Evolutionary conservation across 2,113 vertebrate genomes (phyloP).

Genomic region (Turnix velox): DNA sequence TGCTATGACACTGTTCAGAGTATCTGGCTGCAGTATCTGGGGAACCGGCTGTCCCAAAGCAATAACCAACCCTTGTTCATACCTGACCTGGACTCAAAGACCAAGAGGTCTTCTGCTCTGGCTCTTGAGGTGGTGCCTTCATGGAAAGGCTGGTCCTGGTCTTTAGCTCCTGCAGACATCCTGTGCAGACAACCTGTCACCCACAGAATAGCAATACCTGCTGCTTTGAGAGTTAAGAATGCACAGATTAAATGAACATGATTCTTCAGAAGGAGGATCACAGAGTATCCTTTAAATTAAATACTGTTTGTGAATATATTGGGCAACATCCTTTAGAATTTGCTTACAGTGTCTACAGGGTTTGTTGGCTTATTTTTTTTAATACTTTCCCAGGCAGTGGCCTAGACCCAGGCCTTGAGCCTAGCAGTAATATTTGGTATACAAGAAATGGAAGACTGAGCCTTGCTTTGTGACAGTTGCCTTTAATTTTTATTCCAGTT

Average conservation of each 20-base stretch:
- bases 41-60: background rate
- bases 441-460: background rate
- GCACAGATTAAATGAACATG: background rate
- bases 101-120: background rate
- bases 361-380: background rate
- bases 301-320: background rate
- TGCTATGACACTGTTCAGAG: background rate
- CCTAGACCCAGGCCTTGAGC: background rate
- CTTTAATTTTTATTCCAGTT: background rate
- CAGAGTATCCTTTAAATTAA: background rate
- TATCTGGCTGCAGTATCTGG: background rate
- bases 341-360: background rate
- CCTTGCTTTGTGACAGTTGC: background rate
- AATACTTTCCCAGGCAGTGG: background rate
- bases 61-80: background rate
- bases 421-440: background rate
- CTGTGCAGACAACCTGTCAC: fast-evolving
- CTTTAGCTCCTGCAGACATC: background rate
- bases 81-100: fast-evolving
- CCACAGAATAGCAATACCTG: background rate
- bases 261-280: background rate
- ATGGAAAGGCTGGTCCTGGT: background rate
- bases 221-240: background rate
- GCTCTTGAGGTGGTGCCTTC: background rate
- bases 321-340: background rate